Conservation (phyloP, 2,797 vertebrate genomes). For the Eleutherodactylus coqui region DNA sequence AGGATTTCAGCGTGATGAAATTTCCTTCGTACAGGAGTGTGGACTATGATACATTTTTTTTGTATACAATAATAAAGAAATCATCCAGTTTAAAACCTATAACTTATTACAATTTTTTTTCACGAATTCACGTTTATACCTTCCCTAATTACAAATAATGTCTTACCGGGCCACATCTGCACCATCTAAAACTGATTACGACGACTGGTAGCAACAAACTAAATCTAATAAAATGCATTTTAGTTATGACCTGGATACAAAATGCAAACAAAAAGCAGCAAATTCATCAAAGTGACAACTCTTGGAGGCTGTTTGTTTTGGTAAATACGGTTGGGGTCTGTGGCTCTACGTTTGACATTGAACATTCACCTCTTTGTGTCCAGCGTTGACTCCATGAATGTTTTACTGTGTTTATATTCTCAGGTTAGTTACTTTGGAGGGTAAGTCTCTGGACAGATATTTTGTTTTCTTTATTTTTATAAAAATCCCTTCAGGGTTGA, state of each 20-base stretch:
- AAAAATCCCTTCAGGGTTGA: constrained; percentile 19
- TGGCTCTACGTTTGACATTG: constrained; percentile 34
- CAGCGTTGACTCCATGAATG: constrained; percentile 32
- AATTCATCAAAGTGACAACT: constrained; percentile 54
- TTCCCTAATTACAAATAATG: neutral
- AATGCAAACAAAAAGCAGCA: constrained; percentile 50
- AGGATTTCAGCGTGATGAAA: neutral
- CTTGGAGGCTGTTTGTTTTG: constrained; percentile 47
- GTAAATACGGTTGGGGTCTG: constrained; percentile 38
- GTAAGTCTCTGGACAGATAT: neutral
- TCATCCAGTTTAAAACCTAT: too few relatives aligned
- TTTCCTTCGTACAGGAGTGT: neutral
- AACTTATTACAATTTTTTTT: neutral
- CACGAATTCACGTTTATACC: neutral
- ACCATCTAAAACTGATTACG: neutral
- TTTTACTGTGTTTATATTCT: constrained; percentile 49
- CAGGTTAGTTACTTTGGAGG: constrained; percentile 38
- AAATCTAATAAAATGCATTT: constrained; percentile 14
- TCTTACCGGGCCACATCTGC: neutral
- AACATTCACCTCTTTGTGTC: constrained; percentile 49
- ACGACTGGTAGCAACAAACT: neutral
- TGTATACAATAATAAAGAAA: too few relatives aligned
- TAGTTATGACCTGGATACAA: constrained; percentile 19
- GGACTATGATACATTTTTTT: too few relatives aligned
- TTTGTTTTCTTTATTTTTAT: constrained; percentile 28